phyloP scores from a whole-genome alignment of 2,113 vertebrate genomes.

The crab-eating macaque (Macaca fascicularis) region T2T-MFA8v1.1 NC_088380.1:33587001-33587500 shows the following conservation, averaged over 20 bases:
- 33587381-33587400: neutral
- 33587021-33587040: neutral
- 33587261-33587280: neutral
- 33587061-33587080: neutral
- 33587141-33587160: conserved; percentile 7
- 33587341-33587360: neutral
- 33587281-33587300: conserved; percentile 10
- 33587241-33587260: conserved; percentile 2
- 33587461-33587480: conserved; percentile 28
- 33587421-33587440: conserved; percentile 9
- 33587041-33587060: neutral
- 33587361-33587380: conserved; percentile 30
- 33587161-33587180: neutral
- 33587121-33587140: neutral
- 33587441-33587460: conserved; percentile 36
- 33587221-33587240: neutral
- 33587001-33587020: neutral
- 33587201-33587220: neutral
- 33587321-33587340: conserved; percentile 58
- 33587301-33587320: conserved; percentile 39
- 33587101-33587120: neutral
- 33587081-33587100: neutral
- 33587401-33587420: neutral
- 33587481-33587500: neutral
- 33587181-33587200: neutral